These are phyloP conservation scores for Hemiscyllium ocellatum DNA, from an alignment of 2,113 vertebrate genomes.

Conservation along the genomic window DNA sequence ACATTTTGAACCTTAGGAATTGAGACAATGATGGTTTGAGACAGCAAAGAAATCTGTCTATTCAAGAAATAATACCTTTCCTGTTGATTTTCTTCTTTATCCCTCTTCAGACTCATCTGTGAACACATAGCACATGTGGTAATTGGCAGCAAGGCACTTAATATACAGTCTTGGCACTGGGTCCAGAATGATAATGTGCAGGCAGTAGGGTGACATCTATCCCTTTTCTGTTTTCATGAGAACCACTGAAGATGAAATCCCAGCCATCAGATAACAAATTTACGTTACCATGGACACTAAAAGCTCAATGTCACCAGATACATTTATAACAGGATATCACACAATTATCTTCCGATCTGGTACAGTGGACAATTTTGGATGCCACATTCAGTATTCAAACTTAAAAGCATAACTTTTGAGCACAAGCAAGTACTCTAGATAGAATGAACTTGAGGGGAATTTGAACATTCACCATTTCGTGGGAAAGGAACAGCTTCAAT, in stretches of 20 bases:
- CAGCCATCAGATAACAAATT: not conserved
- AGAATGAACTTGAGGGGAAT: not conserved
- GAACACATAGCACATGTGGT: not conserved
- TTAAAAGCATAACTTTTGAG: not conserved
- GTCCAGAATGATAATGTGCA: not conserved
- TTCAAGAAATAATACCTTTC: not conserved
- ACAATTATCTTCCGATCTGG: not conserved
- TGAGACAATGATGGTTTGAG: not conserved
- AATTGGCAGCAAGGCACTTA: not conserved
- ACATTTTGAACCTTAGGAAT: not conserved
- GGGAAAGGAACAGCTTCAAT: not conserved
- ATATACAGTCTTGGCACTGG: not conserved
- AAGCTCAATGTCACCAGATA: not conserved
- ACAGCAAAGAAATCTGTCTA: not conserved
- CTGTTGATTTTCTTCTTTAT: not conserved
- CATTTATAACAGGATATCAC: not conserved
- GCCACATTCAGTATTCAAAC: not conserved
- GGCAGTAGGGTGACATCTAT: not conserved
- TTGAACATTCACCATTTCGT: not conserved
- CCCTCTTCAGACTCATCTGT: not conserved
- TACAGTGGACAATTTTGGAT: not conserved
- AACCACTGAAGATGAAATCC: not conserved
- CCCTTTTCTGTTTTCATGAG: not conserved
- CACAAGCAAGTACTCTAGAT: not conserved
- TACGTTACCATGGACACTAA: slow-evolving; percentile 34